phyloP scores from a whole-genome alignment of 37 sponge, comb jelly and placozoan species.

The Oopsacas minuta region DNA sequence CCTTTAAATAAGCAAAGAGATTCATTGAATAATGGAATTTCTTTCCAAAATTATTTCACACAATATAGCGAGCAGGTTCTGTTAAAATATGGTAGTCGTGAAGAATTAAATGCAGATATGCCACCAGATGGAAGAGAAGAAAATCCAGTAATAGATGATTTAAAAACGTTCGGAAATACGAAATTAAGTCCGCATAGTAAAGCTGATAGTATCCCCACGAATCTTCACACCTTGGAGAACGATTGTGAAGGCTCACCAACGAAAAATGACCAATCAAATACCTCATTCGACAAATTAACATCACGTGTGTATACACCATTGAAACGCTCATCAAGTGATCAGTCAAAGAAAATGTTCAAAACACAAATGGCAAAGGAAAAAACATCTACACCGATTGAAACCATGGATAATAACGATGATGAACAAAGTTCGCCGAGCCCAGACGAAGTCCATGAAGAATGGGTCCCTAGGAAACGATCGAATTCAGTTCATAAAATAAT shows the following conservation, averaged over 20 bases:
- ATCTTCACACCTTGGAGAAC: background rate
- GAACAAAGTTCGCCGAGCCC: background rate
- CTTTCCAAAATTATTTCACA: too few relatives aligned
- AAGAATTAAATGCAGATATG: background rate
- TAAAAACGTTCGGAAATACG: background rate
- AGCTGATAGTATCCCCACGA: background rate
- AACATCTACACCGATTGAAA: background rate
- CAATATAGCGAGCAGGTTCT: background rate
- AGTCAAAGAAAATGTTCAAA: background rate
- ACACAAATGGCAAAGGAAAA: background rate
- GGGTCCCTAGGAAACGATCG: background rate
- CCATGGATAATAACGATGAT: background rate
- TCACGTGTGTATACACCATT: background rate
- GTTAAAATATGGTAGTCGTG: background rate
- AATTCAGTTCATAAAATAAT: background rate
- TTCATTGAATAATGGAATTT: too few relatives aligned
- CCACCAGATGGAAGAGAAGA: background rate
- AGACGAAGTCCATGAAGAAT: background rate
- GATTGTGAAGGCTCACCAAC: background rate
- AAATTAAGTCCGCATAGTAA: background rate
- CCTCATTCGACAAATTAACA: background rate
- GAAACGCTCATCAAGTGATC: background rate
- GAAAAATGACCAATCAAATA: background rate
- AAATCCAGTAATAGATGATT: background rate
- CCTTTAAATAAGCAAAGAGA: too few relatives aligned